Percentiles rank a stretch among this genome's conserved stretches.
phyloP scores from a whole-genome alignment of 2,888 invertebrate genomes.

The Caenorhabditis macrosperma region DNA sequence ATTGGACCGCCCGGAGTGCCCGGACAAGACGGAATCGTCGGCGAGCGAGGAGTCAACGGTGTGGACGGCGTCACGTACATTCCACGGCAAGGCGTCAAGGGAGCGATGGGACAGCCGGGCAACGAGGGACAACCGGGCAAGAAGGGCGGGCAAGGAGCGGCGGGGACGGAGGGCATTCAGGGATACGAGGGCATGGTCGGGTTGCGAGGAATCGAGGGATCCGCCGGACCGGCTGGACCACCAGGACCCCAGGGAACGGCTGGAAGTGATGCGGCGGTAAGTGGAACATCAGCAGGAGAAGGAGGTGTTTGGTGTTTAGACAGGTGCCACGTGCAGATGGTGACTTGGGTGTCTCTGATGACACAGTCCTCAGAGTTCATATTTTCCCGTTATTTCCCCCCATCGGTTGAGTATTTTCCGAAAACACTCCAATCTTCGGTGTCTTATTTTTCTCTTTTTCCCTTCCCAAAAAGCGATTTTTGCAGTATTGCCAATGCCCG shows the following conservation, averaged over 20 bases:
- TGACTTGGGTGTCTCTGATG: too few species aligned
- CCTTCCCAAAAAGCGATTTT: too few species aligned
- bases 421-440: too few species aligned
- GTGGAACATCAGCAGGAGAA: not conserved
- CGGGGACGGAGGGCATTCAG: conserved; percentile 37
- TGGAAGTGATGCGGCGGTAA: conserved; percentile 56
- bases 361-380: not conserved
- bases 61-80: conserved; percentile 60
- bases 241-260: conserved; percentile 40
- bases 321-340: not conserved
- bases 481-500: conserved; percentile 60
- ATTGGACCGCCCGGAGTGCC: conserved; percentile 50
- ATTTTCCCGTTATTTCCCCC: not conserved
- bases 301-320: conserved; percentile 4
- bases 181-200: conserved; percentile 58
- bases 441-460: too few species aligned
- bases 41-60: conserved; percentile 60
- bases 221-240: conserved; percentile 38
- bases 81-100: conserved; percentile 58
- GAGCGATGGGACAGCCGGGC: conserved; percentile 61
- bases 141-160: conserved; percentile 46
- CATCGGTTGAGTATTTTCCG: not conserved
- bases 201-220: conserved; percentile 49
- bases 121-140: conserved; percentile 60
- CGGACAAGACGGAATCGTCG: conserved; percentile 59